A percentile compares a stretch with the other conserved stretches of the same genome.
phyloP scores from a whole-genome alignment of 2,113 vertebrate species.

The Microcebus ravelobensis region DNA sequence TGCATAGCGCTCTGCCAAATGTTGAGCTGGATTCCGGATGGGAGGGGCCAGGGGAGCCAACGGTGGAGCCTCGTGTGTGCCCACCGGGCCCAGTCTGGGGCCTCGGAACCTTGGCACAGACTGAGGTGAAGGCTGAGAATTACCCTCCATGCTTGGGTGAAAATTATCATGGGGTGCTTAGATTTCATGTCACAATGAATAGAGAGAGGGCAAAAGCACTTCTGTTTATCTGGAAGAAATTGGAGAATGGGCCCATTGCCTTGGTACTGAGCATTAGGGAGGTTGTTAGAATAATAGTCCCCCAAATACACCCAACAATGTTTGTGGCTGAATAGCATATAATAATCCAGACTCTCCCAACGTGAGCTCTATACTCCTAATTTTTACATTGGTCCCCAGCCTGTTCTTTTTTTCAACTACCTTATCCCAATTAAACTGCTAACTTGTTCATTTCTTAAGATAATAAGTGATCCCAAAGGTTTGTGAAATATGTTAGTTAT shows the following conservation, averaged over 20 bases:
- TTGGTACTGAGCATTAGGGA: not conserved
- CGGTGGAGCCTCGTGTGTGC: not conserved
- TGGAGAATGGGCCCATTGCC: too few relatives aligned
- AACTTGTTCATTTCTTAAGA: not conserved
- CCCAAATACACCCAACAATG: not conserved
- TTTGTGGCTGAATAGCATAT: slow-evolving; percentile 46
- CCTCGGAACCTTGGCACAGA: not conserved
- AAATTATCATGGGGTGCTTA: not conserved
- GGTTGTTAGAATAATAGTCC: not conserved
- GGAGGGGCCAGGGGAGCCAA: not conserved
- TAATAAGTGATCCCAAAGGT: not conserved
- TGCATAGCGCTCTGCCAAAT: slow-evolving; percentile 37
- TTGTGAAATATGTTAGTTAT: not conserved
- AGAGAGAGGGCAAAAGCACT: not conserved
- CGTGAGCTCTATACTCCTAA: not conserved
- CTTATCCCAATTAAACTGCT: not conserved
- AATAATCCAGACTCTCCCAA: not conserved
- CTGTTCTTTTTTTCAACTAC: not conserved
- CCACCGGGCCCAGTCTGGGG: not conserved
- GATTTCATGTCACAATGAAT: not conserved
- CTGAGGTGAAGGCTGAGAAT: not conserved
- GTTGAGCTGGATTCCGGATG: not conserved
- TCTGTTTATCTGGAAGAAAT: not conserved
- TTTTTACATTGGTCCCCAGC: not conserved
- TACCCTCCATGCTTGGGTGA: not conserved